Percentiles rank a stretch among this genome's conserved stretches.
These are phyloP conservation scores for Neotoma lepida DNA, from an alignment of 2,113 vertebrate species.

Conservation along the genomic window DNA sequence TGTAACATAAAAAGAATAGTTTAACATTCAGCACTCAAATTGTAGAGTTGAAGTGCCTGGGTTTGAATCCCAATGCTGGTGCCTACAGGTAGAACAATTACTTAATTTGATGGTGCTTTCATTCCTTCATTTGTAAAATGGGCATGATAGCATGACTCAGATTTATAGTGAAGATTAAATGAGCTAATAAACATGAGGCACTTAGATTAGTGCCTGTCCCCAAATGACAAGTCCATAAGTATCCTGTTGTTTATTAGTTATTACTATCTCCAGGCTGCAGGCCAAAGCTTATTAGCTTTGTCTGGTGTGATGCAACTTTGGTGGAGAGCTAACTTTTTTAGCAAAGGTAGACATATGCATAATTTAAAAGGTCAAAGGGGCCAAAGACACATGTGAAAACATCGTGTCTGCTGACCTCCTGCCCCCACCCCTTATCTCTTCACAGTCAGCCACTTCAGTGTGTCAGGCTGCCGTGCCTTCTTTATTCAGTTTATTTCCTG, in stretches of 20 bases:
- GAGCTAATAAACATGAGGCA: neutral
- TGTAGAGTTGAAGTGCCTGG: neutral
- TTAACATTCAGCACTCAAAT: neutral
- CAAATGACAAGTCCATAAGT: neutral
- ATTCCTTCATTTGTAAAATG: neutral
- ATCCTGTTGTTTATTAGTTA: neutral
- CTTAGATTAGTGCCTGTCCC: neutral
- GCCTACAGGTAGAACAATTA: neutral
- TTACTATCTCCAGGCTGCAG: neutral
- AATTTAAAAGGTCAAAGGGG: slow-evolving; percentile 10
- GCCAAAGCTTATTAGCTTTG: neutral
- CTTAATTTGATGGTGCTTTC: neutral
- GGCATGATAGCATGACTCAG: neutral
- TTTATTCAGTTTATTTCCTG: neutral
- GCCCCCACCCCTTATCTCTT: neutral
- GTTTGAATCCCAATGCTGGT: neutral
- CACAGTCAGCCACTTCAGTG: neutral
- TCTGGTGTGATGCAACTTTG: neutral
- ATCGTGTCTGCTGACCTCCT: neutral
- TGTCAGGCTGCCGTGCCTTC: neutral
- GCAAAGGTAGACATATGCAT: neutral
- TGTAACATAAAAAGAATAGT: neutral
- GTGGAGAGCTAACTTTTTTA: neutral
- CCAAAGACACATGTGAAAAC: neutral
- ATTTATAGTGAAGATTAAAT: neutral